Percentiles rank a stretch among this genome's conserved stretches.
Conservation (phyloP, 2,888 invertebrate genomes). For the Piscicola geometra region DNA sequence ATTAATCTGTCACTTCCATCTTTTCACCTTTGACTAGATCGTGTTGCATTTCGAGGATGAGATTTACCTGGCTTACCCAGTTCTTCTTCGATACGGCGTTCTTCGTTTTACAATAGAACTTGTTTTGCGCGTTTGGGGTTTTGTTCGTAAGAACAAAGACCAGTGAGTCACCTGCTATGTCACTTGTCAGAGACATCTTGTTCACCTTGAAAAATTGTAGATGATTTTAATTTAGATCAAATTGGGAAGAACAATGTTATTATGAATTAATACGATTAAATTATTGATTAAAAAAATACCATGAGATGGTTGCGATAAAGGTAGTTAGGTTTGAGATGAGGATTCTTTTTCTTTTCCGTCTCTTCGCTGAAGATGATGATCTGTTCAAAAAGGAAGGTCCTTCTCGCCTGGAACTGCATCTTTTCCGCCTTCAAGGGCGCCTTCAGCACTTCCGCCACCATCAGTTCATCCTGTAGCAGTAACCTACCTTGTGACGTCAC, state of each 20-base stretch:
- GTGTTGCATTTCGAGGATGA: constrained; percentile 84
- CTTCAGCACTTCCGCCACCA: constrained; percentile 50
- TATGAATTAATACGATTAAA: too few relatives aligned
- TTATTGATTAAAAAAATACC: constrained; percentile 51
- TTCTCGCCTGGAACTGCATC: constrained; percentile 73
- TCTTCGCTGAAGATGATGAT: constrained; percentile 86
- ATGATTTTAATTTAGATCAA: too few relatives aligned
- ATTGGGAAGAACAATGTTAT: too few relatives aligned
- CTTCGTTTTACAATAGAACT: constrained; percentile 74
- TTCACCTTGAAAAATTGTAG: constrained; percentile 71
- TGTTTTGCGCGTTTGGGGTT: constrained; percentile 62
- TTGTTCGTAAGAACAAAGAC: constrained; percentile 71
- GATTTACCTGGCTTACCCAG: constrained; percentile 78
- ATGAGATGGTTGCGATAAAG: constrained; percentile 91
- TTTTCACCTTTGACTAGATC: constrained; percentile 64
- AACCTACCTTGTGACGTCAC: constrained; percentile 94
- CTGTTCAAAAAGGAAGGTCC: constrained; percentile 96
- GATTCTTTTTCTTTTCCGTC: constrained; percentile 76
- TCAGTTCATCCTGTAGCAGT: constrained; percentile 64
- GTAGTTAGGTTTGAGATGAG: constrained; percentile 81
- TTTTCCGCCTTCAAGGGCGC: constrained; percentile 50
- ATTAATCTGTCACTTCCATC: too few relatives aligned
- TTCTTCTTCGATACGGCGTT: constrained; percentile 70
- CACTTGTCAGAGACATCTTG: constrained; percentile 78
- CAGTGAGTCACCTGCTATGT: constrained; percentile 62